These are phyloP conservation scores for Sebastes hopkinsi DNA, from an alignment of 2,797 vertebrate genomes.

Conservation along the genomic window DNA sequence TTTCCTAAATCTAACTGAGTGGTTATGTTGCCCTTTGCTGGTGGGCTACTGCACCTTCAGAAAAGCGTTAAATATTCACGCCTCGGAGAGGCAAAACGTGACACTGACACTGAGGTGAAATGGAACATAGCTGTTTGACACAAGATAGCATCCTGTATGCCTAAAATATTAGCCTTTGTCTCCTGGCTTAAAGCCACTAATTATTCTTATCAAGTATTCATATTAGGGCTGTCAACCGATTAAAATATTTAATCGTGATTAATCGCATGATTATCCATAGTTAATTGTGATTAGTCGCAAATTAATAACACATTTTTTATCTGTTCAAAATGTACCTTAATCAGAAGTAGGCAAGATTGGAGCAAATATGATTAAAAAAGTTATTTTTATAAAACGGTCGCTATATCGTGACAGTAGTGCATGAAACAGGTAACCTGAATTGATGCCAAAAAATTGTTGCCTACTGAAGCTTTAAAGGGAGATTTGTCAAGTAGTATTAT, in stretches of 20 bases:
- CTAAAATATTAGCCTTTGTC: not conserved
- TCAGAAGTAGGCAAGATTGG: fast-evolving
- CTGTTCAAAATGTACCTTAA: fast-evolving
- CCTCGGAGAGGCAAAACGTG: too few species aligned
- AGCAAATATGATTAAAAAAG: too few species aligned
- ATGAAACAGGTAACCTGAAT: too few species aligned
- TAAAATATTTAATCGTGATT: not conserved
- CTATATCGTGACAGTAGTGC: too few species aligned
- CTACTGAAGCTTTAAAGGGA: too few species aligned
- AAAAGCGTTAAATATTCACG: fast-evolving
- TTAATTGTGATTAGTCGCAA: too few species aligned
- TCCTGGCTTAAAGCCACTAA: not conserved
- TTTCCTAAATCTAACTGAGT: not conserved
- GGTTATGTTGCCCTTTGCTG: too few species aligned
- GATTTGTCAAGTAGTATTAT: fast-evolving
- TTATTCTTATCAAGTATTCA: not conserved
- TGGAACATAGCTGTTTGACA: not conserved
- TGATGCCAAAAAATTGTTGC: too few species aligned
- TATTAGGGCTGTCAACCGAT: not conserved
- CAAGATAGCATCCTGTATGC: not conserved
- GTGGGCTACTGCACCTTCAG: too few species aligned
- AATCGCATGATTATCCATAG: not conserved
- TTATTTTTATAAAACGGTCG: too few species aligned
- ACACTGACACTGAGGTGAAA: not conserved
- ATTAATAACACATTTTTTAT: too few species aligned